Evolutionary conservation across 30 jellyfish, hydroid and myxozoan genomes (phyloP), one percentile per base, ranked within the genome.

Genomic region (Calvadosia cruxmelitensis): DNA sequence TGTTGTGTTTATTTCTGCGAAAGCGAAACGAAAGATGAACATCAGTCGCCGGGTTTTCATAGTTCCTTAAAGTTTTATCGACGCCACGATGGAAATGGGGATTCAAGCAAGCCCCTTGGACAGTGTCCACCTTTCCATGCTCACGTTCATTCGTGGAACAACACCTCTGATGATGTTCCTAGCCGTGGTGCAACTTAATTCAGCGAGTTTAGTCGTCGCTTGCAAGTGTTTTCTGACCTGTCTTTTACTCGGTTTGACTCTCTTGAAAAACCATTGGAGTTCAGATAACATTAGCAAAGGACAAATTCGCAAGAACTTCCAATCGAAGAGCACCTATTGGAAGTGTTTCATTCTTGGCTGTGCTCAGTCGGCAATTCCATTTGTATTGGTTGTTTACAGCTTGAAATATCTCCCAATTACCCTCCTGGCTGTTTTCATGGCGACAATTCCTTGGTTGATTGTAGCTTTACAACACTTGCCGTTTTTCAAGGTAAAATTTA

Each of bases 381-480:
- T 75, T 34, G 34, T 83, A 51, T 77, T 83, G 20, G 79, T 71
- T 26, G 79, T 75, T 27, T 83, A 83, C 62, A 75, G 91, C 51
- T 69, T 83, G 73, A 62, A 64, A 67, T 75, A 31, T 49, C 80
- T 83, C 24, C 95, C 95, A 29, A 80, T 84, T 5, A 83, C 95
- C 2, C 42, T 83, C 31, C 78, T 76, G 34, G 85, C 85, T 48
- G 95, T 76, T n/a, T 75, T 75, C 68, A 75, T 83, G 90, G 83
- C 84, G 53, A 79, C 82, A 0, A 69, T 84, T 13, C 95, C 95
- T 15, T 83, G 95, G 95, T 76, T 78, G 61, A 83, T 81, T 2
- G 65, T 70, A 0, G 50, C 76, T 31, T 29, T 83, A 31, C 91
- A 83, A 66, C 52, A 91, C 35, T 67, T 75, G 50, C 91, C 91